Base-by-base conservation (phyloP, 1,140 invertebrate genomes). In the Zophobas atratus region DNA sequence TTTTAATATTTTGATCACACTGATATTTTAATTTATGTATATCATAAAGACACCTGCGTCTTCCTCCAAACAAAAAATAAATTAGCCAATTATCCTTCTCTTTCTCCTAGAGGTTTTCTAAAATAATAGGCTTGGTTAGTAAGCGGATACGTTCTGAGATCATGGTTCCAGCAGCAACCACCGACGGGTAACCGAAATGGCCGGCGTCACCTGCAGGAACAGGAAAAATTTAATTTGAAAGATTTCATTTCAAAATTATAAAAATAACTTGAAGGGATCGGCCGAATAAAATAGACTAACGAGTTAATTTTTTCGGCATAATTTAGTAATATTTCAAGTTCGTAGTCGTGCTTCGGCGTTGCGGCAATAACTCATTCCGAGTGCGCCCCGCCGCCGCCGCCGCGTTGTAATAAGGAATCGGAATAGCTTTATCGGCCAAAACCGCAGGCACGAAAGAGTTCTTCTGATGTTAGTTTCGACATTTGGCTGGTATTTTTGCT, bases 21-120 rank as follows among this genome's bases (percentile, higher is more conserved):
- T 73, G 71, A 73, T 56, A 73, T 56, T 73, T 73, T 73, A 73
- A 73, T 73, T 73, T 73, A 73, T 73, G 43, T 32, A 53, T 53
- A 53, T 8, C n/a, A 2, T 1, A 56, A 32, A 67, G 53, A 34
- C 71, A 73, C 49, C 71, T 73, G 71, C 55, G 20, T 56, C 41
- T 41, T n/a, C 43, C 2, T 35, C 1, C 4, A 8, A 56, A 20
- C 5, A 73, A 72, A 72, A 72, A 72, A 72, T 55, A 72, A 53
- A 72, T 73, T 73, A 73, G 55, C 71, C 38, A 73, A 73, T 56
- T 55, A 39, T 56, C 20, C 41, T 73, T 73, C 38, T 38, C 35
- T 32, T 49, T 34, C n/a, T 63, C 20, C 38, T 67, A 67, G 38
- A 39, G 33, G 36, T 39, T 20, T 73, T 39, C 34, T 33, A 56